Conservation (phyloP, 2,113 vertebrate species). For the Xyrauchen texanus region DNA sequence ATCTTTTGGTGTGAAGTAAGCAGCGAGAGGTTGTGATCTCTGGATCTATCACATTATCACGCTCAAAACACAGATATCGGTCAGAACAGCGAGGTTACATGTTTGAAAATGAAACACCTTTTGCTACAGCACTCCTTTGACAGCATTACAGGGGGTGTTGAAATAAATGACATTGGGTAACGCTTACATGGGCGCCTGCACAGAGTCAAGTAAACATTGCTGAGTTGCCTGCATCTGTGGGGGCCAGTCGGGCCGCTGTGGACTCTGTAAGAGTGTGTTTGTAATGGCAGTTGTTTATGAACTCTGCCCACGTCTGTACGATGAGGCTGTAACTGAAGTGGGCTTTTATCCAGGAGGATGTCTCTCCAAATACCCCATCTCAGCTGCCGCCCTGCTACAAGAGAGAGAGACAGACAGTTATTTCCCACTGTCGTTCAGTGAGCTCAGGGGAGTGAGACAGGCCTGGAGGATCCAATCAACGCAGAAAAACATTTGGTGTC, state of each 20-base stretch:
- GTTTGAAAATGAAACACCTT: slow-evolving; percentile 43
- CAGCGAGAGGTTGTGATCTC: neutral
- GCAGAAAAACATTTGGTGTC: slow-evolving; percentile 51
- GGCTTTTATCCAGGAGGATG: slow-evolving; percentile 67
- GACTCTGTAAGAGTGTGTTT: neutral
- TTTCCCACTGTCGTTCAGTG: slow-evolving; percentile 45
- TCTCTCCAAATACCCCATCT: slow-evolving; percentile 64
- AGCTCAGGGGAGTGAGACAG: slow-evolving; percentile 49
- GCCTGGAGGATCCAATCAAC: slow-evolving; percentile 60
- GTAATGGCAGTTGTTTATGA: slow-evolving; percentile 63
- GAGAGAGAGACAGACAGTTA: slow-evolving; percentile 34
- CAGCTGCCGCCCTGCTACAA: slow-evolving; percentile 51
- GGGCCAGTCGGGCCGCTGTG: neutral
- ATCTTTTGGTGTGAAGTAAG: neutral
- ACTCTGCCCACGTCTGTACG: slow-evolving; percentile 49
- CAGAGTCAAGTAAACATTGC: neutral
- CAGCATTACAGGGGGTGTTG: neutral
- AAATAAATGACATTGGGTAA: slow-evolving; percentile 11
- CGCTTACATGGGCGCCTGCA: neutral
- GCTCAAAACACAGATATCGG: neutral
- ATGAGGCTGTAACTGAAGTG: slow-evolving; percentile 42
- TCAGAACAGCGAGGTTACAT: slow-evolving; percentile 19
- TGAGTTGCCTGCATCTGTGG: neutral
- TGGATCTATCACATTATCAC: slow-evolving; percentile 1
- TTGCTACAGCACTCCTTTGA: slow-evolving; percentile 4